A percentile compares a stretch with the other conserved stretches of the same genome.
phyloP scores from a whole-genome alignment of 2,797 vertebrate genomes.

The Malurus leucopterus region DNA sequence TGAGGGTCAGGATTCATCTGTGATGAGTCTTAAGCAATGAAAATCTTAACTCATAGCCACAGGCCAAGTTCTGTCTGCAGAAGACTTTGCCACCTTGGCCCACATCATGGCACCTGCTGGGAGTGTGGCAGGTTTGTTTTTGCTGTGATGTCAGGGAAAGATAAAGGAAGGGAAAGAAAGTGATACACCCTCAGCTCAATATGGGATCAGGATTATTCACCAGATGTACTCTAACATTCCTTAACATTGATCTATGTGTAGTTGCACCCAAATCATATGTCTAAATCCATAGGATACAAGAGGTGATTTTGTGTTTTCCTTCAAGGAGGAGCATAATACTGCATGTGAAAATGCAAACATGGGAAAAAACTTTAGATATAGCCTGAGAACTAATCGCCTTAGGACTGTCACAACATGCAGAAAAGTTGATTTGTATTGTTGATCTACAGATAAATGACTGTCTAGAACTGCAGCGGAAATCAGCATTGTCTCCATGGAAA shows the following conservation, averaged over 20 bases:
- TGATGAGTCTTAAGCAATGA: neutral
- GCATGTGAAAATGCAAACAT: neutral
- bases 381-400: neutral
- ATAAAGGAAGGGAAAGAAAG: neutral
- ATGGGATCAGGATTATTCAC: neutral
- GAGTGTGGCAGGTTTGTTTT: neutral
- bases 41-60: neutral
- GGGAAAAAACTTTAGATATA: neutral
- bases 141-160: neutral
- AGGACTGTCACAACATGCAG: neutral
- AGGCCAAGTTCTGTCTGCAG: neutral
- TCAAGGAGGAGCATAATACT: neutral
- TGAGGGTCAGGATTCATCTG: neutral
- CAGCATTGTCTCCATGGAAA: constrained; percentile 28
- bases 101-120: neutral
- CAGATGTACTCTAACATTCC: neutral
- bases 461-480: neutral
- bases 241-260: neutral
- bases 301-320: neutral
- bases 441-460: constrained; percentile 4
- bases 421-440: constrained; percentile 29
- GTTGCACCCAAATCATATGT: neutral
- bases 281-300: neutral
- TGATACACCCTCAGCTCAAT: fast-evolving
- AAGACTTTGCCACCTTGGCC: neutral